Evolutionary conservation across 2,113 vertebrate genomes (phyloP), one percentile per base, ranked within the genome.

Genomic region (Diphyllodes magnificus): DNA sequence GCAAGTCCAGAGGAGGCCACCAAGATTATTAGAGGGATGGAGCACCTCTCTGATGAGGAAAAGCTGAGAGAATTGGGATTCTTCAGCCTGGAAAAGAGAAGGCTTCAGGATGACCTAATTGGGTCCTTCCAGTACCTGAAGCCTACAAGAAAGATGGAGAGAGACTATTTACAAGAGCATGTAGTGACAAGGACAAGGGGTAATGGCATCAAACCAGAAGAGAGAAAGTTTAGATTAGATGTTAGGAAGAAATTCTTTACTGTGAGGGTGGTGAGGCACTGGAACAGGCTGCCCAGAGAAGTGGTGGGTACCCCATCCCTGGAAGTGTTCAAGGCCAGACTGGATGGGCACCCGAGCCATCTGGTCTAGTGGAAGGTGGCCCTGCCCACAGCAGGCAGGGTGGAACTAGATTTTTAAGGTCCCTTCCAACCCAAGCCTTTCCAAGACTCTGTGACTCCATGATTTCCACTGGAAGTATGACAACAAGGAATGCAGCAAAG

Each of bases 361-460:
- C 40, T 28, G 35, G 35, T 77, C 35, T 28, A 56, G 47, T 20
- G 15, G 31, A 63, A 61, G 21, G 21, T 33, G 14, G 27, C 24
- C 14, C 16, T 54, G 21, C 21, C n/a, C 39, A 40, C 1, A 2
- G 37, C 5, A 6, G 9, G 20, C 11, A 11, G 2, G 0, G 17
- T 77, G 25, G 18, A 77, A 56, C 10, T 6, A 35, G 7, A 56
- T 33, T 53, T 69, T 49, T 63, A 82, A 69, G 12, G 31, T 37
- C 18, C 25, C 15, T 37, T 69, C 51, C 56, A 54, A 76, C 21
- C 17, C 24, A 77, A 63, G 13, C 8, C 8, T 22, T 18, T 69
- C 12, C 13, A 51, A 10, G 28, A 44, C 27, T 65, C 33, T 44
- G 31, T 33, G 33, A 59, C 44, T 59, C 10, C 61, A 47, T 35